These are phyloP conservation scores for Catharus bicknelli DNA, from an alignment of 2,113 vertebrate genomes.

Conservation along the genomic window DNA sequence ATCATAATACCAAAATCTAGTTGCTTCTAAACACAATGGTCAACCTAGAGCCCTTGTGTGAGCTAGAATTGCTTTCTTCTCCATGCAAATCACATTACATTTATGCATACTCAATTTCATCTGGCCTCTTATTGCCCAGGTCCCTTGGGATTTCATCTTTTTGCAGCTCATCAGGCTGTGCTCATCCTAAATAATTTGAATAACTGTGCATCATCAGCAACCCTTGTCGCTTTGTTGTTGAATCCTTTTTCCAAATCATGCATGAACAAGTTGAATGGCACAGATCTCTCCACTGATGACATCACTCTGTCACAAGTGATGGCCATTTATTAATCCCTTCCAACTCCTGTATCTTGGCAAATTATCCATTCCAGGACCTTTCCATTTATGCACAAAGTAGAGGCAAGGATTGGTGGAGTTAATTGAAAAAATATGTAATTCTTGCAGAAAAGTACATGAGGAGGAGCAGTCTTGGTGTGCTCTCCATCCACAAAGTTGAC, in stretches of 20 bases:
- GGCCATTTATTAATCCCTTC: neutral
- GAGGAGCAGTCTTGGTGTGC: neutral
- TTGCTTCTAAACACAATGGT: neutral
- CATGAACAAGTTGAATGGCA: neutral
- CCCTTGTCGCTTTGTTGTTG: neutral
- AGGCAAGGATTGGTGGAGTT: neutral
- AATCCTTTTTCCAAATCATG: neutral
- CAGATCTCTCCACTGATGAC: neutral
- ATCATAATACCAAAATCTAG: neutral
- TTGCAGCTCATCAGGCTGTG: neutral
- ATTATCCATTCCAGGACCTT: neutral
- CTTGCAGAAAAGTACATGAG: neutral
- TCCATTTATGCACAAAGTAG: neutral
- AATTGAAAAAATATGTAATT: neutral
- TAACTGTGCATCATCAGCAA: neutral
- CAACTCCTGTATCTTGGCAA: neutral
- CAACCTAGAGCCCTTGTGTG: neutral
- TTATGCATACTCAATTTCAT: neutral
- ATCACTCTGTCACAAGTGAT: neutral
- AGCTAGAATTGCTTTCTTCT: neutral
- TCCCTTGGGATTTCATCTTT: neutral
- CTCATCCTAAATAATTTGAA: neutral
- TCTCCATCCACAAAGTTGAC: neutral
- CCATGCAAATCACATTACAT: rapidly evolving
- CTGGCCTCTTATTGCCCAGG: neutral